Percentiles rank a stretch among this genome's conserved stretches.
These are phyloP conservation scores for Chaenodraco wilsoni DNA, from an alignment of 2,797 vertebrate genomes.

Conservation along the genomic window DNA sequence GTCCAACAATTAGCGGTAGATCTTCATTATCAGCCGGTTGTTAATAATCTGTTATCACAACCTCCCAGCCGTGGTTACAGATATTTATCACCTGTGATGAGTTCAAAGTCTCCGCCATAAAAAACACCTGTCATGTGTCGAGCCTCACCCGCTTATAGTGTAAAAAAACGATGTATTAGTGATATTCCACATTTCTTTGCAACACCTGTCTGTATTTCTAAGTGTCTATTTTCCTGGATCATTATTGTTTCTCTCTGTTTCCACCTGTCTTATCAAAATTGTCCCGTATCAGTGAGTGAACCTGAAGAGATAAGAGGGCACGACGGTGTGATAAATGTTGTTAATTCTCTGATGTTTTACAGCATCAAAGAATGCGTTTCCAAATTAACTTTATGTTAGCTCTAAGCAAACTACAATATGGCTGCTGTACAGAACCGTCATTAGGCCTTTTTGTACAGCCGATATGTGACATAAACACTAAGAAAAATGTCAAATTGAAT, in stretches of 20 bases:
- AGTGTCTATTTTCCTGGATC: background rate
- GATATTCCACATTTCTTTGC: too few species aligned
- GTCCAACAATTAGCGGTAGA: background rate
- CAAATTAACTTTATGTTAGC: background rate
- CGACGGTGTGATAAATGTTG: background rate
- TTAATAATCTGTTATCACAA: conserved; percentile 1
- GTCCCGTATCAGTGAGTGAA: background rate
- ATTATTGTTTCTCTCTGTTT: background rate
- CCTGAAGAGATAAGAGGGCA: background rate
- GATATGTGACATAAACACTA: too few species aligned
- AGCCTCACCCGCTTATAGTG: background rate
- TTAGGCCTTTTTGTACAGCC: too few species aligned
- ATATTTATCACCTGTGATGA: conserved; percentile 38
- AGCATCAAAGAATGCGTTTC: background rate
- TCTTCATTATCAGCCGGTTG: background rate
- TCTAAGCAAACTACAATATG: too few species aligned
- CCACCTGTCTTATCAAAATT: background rate
- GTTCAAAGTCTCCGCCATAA: conserved; percentile 68
- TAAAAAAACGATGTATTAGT: background rate
- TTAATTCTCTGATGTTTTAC: background rate
- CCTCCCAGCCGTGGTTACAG: background rate
- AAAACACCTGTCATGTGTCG: conserved; percentile 20
- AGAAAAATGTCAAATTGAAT: too few species aligned
- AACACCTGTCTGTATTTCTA: background rate
- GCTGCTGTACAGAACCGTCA: too few species aligned